Percentiles rank a stretch among this genome's conserved stretches.
These are phyloP conservation scores for Sitta carolinensis DNA, from an alignment of 2,797 vertebrate genomes.

Conservation along the genomic window DNA sequence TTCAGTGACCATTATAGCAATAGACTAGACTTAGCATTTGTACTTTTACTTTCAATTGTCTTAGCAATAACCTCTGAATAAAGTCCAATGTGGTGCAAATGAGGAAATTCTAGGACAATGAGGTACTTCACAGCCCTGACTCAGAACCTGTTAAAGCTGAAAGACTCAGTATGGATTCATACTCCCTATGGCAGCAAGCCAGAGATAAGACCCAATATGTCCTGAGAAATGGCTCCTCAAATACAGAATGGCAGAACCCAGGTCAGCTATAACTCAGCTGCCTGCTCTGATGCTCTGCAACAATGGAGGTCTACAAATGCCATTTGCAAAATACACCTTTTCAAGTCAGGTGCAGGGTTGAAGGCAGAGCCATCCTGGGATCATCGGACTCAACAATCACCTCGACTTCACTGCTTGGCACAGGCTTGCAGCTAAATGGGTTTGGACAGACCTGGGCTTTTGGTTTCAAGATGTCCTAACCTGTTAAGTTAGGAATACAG, in stretches of 20 bases:
- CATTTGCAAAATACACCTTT: background rate
- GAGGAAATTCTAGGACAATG: background rate
- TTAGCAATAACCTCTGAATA: background rate
- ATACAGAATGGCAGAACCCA: background rate
- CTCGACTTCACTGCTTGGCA: background rate
- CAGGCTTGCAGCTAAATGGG: background rate
- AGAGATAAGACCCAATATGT: background rate
- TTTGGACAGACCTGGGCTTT: background rate
- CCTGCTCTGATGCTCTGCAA: background rate
- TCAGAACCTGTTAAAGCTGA: background rate
- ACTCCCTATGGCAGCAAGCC: background rate
- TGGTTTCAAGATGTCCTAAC: background rate
- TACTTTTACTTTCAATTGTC: background rate
- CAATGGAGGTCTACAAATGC: background rate
- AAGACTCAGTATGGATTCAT: background rate
- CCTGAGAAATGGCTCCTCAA: background rate
- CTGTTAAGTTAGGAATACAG: background rate
- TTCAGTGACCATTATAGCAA: background rate
- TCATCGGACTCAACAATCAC: background rate
- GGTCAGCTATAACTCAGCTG: background rate
- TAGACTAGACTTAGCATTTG: background rate
- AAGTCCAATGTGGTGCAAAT: background rate
- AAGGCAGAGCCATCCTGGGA: background rate
- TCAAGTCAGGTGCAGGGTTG: background rate
- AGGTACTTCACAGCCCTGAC: background rate